Base-by-base conservation (phyloP, 2,797 vertebrate species). In the Champsocephalus esox region DNA sequence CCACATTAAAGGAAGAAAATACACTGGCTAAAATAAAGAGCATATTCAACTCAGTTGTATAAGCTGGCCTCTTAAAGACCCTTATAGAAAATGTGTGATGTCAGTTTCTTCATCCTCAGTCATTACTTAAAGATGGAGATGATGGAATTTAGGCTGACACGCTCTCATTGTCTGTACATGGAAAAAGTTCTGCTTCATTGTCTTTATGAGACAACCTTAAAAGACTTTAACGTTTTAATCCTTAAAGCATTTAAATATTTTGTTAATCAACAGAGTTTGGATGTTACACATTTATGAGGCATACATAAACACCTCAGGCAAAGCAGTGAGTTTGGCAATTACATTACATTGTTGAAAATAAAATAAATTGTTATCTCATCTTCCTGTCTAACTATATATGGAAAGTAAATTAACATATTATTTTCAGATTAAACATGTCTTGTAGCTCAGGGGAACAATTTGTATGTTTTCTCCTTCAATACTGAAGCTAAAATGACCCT, bases 131-230 rank as follows among this genome's bases (percentile, higher is more conserved):
- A 49, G 34, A 28, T 0, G 11, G 38, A 60, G 52, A 45, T 24
- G 50, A 70, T 41, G 9, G 34, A 32, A 46, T 60, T 73, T 21
- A 52, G 75, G 73, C 9, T 41, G 57, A 66, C 28, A 14, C 9
- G 14, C 5, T 48, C 19, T 54, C 45, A 45, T 58, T 68, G 55
- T 51, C 24, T n/a, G 4, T 9, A 44, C n/a, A 19, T 13, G 9
- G 68, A 64, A 66, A 45, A 3, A 41, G 50, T n/a, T 59, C 59
- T 60, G 60, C 59, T 34, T 67, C 0, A 45, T 3, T 19, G 16
- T 41, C 24, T 68, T 55, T 3, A 73, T 16, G 58, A 75, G 44
- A 66, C 24, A 4, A 21, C 41, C 5, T 14, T 3, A 9, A 4
- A 51, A 10, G n/a, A 56, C n/a, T 1, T 28, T 28, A 28, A 28